Evolutionary conservation across 2,797 vertebrate genomes (phyloP), one percentile per base, ranked within the genome.

Genomic region (Vireo griseus): DNA sequence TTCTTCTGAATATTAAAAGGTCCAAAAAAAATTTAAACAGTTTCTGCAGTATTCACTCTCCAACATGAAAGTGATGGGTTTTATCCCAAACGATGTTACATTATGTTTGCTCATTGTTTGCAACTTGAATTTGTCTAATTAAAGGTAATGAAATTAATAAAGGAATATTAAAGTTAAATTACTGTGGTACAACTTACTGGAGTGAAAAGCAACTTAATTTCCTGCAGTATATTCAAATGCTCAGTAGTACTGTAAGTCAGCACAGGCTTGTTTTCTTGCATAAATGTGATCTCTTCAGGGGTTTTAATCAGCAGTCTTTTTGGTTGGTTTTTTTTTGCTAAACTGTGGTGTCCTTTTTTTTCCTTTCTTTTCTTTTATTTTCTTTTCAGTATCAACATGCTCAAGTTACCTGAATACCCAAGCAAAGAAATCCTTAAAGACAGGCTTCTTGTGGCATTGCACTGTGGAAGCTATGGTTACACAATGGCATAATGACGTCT

Each of bases 401-500:
- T 99, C 96, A 99, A 99, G 97, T 98, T 99, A 96, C 99, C 99
- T 84, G 99, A 99, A 97, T 99, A 99, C 78, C 99, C 99, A 40
- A 99, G 98, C 97, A 98, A 98, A 97, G 99, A 99, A 94, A 98
- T 99, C 94, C 98, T 99, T 62, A 98, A 98, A 95, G 99, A 99
- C 98, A 98, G 99, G 54, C 98, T 99, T 96, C 98, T 99, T 73
- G 99, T 99, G 48, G 99, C 99, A 6, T 97, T 99, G 87, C 99
- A 99, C 94, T 99, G 99, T 97, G 99, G 99, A 97, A 99, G 99
- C 97, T 99, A 99, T 13, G 99, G 99, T 37, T 99, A 99, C 96
- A 99, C 99, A 80, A 99, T 99, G 99, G 99, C 99, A 6, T 99
- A 96, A 98, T 37, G 90, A 93, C 81, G 83, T 68, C 84, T 68